Base-by-base conservation (phyloP, 2,797 vertebrate species). In the Gephyroberyx darwinii region DNA sequence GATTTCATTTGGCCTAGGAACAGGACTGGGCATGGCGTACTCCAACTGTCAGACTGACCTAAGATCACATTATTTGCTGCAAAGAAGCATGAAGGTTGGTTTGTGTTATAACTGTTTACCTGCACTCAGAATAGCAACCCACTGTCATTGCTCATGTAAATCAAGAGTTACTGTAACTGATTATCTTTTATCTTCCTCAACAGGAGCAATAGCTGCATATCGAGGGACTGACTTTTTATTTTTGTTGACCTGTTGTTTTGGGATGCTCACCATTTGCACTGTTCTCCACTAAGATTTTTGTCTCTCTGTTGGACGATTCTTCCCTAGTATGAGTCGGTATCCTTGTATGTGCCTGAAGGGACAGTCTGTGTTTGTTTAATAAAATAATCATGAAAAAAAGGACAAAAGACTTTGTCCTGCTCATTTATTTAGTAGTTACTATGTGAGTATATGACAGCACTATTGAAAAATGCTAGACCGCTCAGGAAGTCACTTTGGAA, bases 11-110 rank as follows among this genome's bases (percentile, higher is more conserved):
- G 94, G 95, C 60, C 93, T 95, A 0, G 97, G 96, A 77, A 90
- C 91, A 33, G 98, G 98, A 30, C 86, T 99, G 31, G 97, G 98
- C 77, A 98, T 99, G 97, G 96, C 97, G 5, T 98, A 96, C 64
- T 95, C 96, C 84, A 99, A 99, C 91, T 99, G 97, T 91, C 97
- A 99, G 79, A 96, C 96, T 26, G 96, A 99, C 90, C 93, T 99
- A 84, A 95, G 94, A 86, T 91, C 95, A 80, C 96, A 95, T 0
- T 98, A 98, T 89, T 86, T 97, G 72, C 92, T 94, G 69, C 95
- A 96, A 62, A 96, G 94, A 83, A 93, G 91, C 60, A 91, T 95
- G 83, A 96, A 98, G 93, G 97, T 99, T 86, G 53, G 91, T 91
- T 39, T 12, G 16, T 45, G 37, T 39, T 33, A 54, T 35, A 41